phyloP scores from a whole-genome alignment of 2,113 vertebrate species.

The Anguilla japonica region DNA sequence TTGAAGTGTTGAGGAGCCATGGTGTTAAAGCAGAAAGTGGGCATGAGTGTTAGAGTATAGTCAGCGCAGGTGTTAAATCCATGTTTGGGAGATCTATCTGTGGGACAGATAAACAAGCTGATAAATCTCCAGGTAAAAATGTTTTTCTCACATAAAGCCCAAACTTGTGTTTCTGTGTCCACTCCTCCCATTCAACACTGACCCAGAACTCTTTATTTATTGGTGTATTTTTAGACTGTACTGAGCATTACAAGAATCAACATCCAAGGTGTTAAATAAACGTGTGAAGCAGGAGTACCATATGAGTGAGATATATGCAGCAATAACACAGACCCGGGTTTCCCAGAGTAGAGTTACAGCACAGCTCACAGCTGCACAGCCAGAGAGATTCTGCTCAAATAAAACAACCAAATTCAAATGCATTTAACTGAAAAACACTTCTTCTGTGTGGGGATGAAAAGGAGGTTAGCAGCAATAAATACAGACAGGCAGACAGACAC shows the following conservation, averaged over 20 bases:
- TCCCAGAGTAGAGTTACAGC: slow-evolving; percentile 13
- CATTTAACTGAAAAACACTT: too few relatives aligned
- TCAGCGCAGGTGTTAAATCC: background rate
- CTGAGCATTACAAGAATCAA: slow-evolving; percentile 46
- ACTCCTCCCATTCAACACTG: background rate
- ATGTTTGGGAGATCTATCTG: background rate
- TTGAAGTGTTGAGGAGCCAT: too few relatives aligned
- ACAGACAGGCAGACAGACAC: too few relatives aligned
- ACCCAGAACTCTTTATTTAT: slow-evolving; percentile 46
- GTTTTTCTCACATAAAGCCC: background rate
- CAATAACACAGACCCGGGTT: slow-evolving; percentile 25
- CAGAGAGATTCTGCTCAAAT: too few relatives aligned
- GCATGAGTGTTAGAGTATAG: too few relatives aligned
- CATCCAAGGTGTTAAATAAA: slow-evolving; percentile 41
- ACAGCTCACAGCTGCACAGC: background rate
- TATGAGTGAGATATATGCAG: slow-evolving; percentile 12
- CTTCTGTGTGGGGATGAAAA: too few relatives aligned
- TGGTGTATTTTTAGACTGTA: slow-evolving; percentile 50
- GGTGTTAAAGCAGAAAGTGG: too few relatives aligned
- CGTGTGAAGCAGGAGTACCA: slow-evolving; percentile 35
- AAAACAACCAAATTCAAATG: too few relatives aligned
- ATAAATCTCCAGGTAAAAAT: slow-evolving; percentile 23
- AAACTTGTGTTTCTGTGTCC: background rate
- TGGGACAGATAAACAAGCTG: slow-evolving; percentile 19
- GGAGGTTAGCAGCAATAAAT: too few relatives aligned